A percentile compares a stretch with the other conserved stretches of the same genome.
Evolutionary conservation across 2,888 invertebrate species (phyloP).

Genomic region (Eulithis prunata): DNA sequence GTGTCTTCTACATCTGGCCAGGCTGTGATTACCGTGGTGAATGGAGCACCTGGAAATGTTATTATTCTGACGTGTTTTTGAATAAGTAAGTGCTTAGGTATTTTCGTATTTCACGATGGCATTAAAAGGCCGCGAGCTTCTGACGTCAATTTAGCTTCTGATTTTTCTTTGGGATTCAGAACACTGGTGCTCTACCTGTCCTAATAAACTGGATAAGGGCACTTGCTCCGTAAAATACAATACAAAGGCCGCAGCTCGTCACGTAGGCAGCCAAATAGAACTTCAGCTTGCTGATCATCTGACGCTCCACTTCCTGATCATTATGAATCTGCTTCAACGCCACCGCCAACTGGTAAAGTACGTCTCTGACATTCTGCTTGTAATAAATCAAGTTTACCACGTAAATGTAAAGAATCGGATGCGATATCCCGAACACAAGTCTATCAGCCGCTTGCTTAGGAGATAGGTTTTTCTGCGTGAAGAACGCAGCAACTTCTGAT

Average conservation of each 20-base stretch:
- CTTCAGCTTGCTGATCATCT: conserved; percentile 41
- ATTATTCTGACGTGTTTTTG: neutral
- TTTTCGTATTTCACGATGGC: too few relatives aligned
- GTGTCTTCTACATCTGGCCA: conserved; percentile 58
- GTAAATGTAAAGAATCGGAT: conserved; percentile 29
- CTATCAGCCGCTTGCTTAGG: conserved; percentile 32
- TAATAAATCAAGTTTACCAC: conserved; percentile 29
- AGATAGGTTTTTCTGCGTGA: conserved; percentile 30
- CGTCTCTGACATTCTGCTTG: conserved; percentile 31
- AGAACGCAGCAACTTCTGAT: conserved; percentile 27
- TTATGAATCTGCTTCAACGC: conserved; percentile 38
- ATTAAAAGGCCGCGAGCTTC: too few relatives aligned
- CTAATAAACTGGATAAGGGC: conserved; percentile 27
- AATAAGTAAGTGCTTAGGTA: too few relatives aligned
- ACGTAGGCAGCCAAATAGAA: conserved; percentile 32
- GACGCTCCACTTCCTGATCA: conserved; percentile 33
- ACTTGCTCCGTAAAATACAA: conserved; percentile 34
- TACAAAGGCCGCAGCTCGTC: conserved; percentile 24
- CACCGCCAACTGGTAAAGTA: conserved; percentile 37
- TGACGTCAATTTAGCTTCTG: too few relatives aligned
- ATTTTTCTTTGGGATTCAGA: too few relatives aligned
- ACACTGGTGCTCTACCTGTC: conserved; percentile 26
- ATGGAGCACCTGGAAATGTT: conserved; percentile 44
- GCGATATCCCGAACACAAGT: conserved; percentile 29
- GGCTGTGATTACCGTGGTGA: conserved; percentile 54